phyloP scores from a whole-genome alignment of 2,113 vertebrate species.

The Nothoprocta perdicaria region DNA sequence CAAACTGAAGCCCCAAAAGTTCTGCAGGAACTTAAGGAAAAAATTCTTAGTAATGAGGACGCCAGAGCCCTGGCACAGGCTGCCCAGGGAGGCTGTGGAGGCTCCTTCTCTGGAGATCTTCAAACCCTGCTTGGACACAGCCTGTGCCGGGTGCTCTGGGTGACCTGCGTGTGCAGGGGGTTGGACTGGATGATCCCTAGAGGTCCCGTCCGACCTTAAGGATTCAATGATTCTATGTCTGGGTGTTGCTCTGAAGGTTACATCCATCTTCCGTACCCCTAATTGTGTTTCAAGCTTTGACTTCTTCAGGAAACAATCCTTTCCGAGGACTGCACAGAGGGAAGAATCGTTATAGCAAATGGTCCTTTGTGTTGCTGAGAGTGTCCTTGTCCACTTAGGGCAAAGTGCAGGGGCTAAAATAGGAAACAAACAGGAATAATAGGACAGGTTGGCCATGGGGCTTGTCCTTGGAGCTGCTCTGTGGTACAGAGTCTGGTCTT shows the following conservation, averaged over 20 bases:
- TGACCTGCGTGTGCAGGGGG: too few relatives aligned
- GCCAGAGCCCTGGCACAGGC: too few relatives aligned
- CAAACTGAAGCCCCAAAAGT: too few relatives aligned
- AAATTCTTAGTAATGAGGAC: too few relatives aligned
- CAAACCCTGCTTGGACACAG: too few relatives aligned
- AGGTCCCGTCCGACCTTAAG: too few relatives aligned
- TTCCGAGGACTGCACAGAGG: neutral
- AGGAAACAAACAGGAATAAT: neutral
- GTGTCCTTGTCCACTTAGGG: neutral
- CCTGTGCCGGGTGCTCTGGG: too few relatives aligned
- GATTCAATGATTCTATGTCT: neutral
- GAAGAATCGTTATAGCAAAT: neutral
- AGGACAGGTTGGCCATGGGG: neutral
- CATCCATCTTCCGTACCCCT: accelerated
- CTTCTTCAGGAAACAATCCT: neutral
- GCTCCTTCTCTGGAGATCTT: too few relatives aligned
- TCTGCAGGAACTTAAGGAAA: too few relatives aligned
- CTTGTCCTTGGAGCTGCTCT: conserved; percentile 23
- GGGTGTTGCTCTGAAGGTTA: neutral
- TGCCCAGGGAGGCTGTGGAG: too few relatives aligned
- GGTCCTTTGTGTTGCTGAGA: neutral
- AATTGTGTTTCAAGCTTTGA: neutral
- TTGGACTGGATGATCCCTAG: too few relatives aligned
- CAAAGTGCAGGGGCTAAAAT: conserved; percentile 44
- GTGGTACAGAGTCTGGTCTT: neutral